These are phyloP conservation scores for Ceramica pisi DNA, from an alignment of 2,888 invertebrate genomes.

Conservation along the genomic window DNA sequence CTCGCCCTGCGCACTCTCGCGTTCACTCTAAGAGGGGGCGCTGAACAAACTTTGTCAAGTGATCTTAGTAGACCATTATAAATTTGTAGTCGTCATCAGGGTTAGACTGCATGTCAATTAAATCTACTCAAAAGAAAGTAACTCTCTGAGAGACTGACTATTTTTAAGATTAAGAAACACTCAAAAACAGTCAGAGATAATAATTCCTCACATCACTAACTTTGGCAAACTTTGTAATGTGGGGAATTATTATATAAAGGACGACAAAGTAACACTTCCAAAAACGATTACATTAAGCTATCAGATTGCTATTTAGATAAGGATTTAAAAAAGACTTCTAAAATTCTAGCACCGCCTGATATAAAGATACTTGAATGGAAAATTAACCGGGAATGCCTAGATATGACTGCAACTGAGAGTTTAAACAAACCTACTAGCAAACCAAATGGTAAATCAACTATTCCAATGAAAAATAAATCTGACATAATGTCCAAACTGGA, in stretches of 20 bases:
- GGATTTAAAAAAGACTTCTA: not conserved
- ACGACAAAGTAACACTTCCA: not conserved
- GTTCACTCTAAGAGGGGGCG: too few relatives aligned
- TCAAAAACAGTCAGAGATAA: not conserved
- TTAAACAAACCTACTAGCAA: slow-evolving; percentile 69
- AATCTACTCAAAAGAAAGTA: too few relatives aligned
- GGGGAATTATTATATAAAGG: too few relatives aligned
- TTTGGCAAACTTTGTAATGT: too few relatives aligned
- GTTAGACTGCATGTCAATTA: too few relatives aligned
- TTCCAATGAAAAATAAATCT: slow-evolving; percentile 61
- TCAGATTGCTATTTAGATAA: not conserved
- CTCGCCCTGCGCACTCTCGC: too few relatives aligned
- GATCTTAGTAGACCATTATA: too few relatives aligned
- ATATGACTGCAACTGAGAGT: slow-evolving; percentile 10
- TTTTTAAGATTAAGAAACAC: too few relatives aligned
- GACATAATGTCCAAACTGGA: slow-evolving; percentile 40
- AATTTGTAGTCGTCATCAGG: too few relatives aligned
- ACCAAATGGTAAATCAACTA: slow-evolving; percentile 48
- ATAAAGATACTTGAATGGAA: slow-evolving; percentile 78
- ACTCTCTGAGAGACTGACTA: not conserved
- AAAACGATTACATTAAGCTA: not conserved
- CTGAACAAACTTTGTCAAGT: too few relatives aligned
- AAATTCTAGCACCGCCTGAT: slow-evolving; percentile 58
- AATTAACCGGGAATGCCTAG: slow-evolving; percentile 67
- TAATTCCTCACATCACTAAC: too few relatives aligned